phyloP scores from a whole-genome alignment of 1,140 invertebrate species.

The Ridgeia piscesae region DNA sequence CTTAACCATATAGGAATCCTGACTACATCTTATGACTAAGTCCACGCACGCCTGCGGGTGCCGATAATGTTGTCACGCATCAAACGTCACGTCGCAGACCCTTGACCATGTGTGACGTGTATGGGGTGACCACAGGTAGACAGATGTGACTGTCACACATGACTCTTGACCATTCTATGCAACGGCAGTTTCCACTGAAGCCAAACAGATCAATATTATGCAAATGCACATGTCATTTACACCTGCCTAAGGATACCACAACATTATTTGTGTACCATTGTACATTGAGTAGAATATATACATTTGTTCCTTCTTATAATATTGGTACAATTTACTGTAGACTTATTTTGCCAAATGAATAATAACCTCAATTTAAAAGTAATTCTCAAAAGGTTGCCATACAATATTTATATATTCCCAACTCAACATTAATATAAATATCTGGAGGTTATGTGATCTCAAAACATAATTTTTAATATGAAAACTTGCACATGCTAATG shows the following conservation, averaged over 20 bases:
- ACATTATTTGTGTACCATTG: neutral
- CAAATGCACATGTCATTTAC: neutral
- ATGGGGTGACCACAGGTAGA: neutral
- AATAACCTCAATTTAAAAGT: too few species aligned
- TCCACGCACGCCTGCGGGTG: neutral
- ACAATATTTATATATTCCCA: too few species aligned
- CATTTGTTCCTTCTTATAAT: neutral
- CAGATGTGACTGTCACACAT: neutral
- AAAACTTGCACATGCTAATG: too few species aligned
- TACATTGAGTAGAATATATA: neutral
- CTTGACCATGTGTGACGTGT: neutral
- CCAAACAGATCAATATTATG: neutral
- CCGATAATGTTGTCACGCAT: neutral
- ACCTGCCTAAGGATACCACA: too few species aligned
- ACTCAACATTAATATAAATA: too few species aligned
- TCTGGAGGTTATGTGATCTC: too few species aligned
- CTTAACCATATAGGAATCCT: constrained; percentile 1
- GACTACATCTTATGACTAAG: neutral
- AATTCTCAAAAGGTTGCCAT: too few species aligned
- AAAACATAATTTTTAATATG: too few species aligned
- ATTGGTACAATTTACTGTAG: too few species aligned
- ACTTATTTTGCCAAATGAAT: too few species aligned
- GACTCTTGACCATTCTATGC: neutral
- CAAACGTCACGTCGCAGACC: too few species aligned
- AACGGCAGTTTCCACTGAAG: neutral